phyloP scores from a whole-genome alignment of 2,888 invertebrate genomes.

The Pachydiplax longipennis region DNA sequence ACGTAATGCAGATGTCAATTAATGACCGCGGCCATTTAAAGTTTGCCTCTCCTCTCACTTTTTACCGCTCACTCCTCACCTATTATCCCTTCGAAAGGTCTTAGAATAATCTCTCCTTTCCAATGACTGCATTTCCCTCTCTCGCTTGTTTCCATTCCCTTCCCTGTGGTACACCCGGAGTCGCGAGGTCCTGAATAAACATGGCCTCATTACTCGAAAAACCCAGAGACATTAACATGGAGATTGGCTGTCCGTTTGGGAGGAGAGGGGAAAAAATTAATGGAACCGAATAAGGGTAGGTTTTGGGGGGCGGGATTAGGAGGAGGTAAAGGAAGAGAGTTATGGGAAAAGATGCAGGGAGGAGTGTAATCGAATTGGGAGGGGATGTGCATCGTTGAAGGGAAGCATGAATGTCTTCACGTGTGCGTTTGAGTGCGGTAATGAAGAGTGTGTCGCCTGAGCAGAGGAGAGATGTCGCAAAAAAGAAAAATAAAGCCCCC shows the following conservation, averaged over 20 bases:
- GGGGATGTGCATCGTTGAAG: neutral
- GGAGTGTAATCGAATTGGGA: neutral
- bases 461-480: neutral
- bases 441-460: constrained; percentile 1
- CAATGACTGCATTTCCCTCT: neutral
- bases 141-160: neutral
- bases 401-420: neutral
- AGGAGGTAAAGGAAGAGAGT: neutral
- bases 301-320: neutral
- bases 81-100: neutral
- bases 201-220: constrained; percentile 45
- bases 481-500: neutral
- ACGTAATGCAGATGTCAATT: neutral
- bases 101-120: constrained; percentile 22
- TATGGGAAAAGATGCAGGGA: neutral
- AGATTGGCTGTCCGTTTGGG: constrained; percentile 44
- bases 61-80: neutral
- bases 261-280: constrained; percentile 42
- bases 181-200: constrained; percentile 32
- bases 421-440: neutral
- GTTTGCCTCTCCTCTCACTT: neutral
- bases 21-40: neutral
- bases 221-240: constrained; percentile 44
- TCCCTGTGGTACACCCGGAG: constrained; percentile 8
- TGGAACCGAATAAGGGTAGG: constrained; percentile 32